These are phyloP conservation scores for Lycophotia porphyrea DNA, from an alignment of 2,888 invertebrate genomes.

Conservation along the genomic window DNA sequence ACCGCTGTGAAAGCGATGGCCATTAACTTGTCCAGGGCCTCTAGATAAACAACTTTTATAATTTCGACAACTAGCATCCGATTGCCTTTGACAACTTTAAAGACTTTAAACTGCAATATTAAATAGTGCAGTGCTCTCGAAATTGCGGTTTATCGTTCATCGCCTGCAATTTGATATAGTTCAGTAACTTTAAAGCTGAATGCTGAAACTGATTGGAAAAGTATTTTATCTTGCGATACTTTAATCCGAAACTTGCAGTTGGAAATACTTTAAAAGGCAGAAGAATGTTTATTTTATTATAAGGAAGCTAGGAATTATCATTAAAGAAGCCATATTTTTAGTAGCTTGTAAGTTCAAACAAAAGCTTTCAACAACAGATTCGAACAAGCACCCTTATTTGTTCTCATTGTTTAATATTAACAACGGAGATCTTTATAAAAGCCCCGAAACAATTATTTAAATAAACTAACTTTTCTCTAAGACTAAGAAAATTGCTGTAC, in stretches of 20 bases:
- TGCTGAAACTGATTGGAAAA: constrained; percentile 17
- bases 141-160: constrained; percentile 15
- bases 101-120: constrained; percentile 26
- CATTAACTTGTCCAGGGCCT: neutral
- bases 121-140: constrained; percentile 1
- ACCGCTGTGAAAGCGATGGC: neutral
- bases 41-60: neutral
- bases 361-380: neutral
- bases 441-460: constrained; percentile 25
- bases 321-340: constrained; percentile 9
- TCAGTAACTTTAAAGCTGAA: neutral
- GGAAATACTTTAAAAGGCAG: neutral
- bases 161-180: constrained; percentile 5
- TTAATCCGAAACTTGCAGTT: neutral
- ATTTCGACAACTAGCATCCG: neutral
- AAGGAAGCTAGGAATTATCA: neutral
- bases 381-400: constrained; percentile 15
- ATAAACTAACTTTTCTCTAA: constrained; percentile 26
- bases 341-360: neutral
- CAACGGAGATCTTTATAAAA: constrained; percentile 19
- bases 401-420: constrained; percentile 34
- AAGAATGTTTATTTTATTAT: neutral
- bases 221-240: constrained; percentile 8
- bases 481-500: constrained; percentile 30
- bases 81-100: neutral